phyloP scores from a whole-genome alignment of 2,797 vertebrate genomes.

The Microhierax caerulescens region DNA sequence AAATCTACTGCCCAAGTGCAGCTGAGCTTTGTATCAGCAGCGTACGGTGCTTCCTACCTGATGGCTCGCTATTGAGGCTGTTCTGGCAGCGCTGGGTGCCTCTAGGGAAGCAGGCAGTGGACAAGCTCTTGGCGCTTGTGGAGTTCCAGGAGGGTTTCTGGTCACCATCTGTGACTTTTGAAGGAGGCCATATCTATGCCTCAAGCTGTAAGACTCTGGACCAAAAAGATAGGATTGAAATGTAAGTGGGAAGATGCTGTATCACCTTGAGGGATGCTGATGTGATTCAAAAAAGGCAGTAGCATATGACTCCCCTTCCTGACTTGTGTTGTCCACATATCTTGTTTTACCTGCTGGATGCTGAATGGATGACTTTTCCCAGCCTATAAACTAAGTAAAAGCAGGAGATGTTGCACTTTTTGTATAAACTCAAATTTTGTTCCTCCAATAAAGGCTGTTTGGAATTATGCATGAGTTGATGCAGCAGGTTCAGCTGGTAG shows the following conservation, averaged over 20 bases:
- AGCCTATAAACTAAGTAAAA: background rate
- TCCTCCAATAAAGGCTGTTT: background rate
- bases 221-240: background rate
- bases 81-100: background rate
- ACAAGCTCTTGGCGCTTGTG: background rate
- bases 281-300: background rate
- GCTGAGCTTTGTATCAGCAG: background rate
- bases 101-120: background rate
- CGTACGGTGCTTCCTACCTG: background rate
- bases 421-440: background rate
- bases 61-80: background rate
- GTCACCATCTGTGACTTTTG: background rate
- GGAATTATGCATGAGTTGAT: background rate
- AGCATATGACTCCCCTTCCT: background rate
- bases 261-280: background rate
- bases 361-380: background rate
- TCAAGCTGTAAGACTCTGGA: background rate
- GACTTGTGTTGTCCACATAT: accelerated
- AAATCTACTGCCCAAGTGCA: background rate
- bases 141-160: background rate
- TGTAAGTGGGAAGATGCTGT: background rate
- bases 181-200: background rate
- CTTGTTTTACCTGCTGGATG: accelerated
- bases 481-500: background rate
- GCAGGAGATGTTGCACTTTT: background rate